Base-by-base conservation (phyloP, 2,888 invertebrate species). In the Schizaphis graminum region DNA sequence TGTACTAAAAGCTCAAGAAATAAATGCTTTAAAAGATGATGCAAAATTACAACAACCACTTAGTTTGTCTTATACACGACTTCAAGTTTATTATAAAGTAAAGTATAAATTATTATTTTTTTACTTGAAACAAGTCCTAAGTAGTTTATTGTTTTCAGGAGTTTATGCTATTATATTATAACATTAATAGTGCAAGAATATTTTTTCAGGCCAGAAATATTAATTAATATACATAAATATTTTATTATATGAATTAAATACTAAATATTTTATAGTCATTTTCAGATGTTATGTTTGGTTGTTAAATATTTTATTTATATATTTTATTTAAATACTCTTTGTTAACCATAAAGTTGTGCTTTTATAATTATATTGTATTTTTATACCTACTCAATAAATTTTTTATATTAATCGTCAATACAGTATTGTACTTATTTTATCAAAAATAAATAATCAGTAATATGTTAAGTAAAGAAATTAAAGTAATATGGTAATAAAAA, bases 31-130 rank as follows among this genome's bases (percentile, higher is more conserved):
- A 94, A 96, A 97, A 95, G 97, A 97, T n/a, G 98, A 98, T 95
- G 97, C 98, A 95, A 99, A 99, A 96, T 96, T 99, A n/a, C 98
- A 98, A 95, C 99, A 99, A 96, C 98, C 99, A 0, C 97, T 98
- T 95, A 97, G 98, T 24, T 96, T 99, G 88, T 99, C 99, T 0
- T 97, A 98, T 95, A 98, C 98, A 96, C 97, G 99, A 95, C 97
- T 99, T 53, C 97, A 97, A 95, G 97, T 97, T n/a, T 97, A 97
- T 95, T 96, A 97, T 95, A 96, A 96, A 96, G 97, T 97, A 95
- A 95, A 95, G 95, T 89, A 44, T 84, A 85, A 88, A 95, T 49
- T 21, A 94, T 44, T 28, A 24, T 61, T 35, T 56, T 91, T 92
- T 89, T 44, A 92, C 41, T 87, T 35, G 86, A 24, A 35, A 44